A percentile compares a stretch with the other conserved stretches of the same genome.
phyloP scores from a whole-genome alignment of 2,797 vertebrate species.

The Pseudocheirus occidentalis region DNA sequence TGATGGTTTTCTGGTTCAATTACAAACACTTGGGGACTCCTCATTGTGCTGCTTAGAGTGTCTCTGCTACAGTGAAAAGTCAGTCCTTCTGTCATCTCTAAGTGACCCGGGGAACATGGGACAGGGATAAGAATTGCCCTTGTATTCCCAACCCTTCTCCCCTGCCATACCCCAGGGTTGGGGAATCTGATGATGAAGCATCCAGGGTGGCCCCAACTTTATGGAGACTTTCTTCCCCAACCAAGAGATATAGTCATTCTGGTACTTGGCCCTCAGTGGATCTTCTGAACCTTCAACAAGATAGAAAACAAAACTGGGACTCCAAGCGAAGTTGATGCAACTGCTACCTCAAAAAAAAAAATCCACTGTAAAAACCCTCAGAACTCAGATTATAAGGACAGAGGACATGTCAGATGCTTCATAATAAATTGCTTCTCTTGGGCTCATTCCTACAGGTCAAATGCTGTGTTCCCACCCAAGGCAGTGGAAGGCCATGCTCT shows the following conservation, averaged over 20 bases:
- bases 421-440: conserved; percentile 51
- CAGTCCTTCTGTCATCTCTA: background rate
- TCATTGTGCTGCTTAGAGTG: background rate
- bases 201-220: background rate
- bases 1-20: background rate
- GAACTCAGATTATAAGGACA: background rate
- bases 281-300: background rate
- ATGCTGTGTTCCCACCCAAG: background rate
- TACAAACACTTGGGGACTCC: background rate
- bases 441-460: conserved; percentile 60
- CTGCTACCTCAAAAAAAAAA: background rate
- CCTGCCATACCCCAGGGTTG: background rate
- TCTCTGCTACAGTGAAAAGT: background rate
- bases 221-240: background rate
- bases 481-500: conserved; percentile 36
- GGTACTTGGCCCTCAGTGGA: background rate
- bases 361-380: background rate
- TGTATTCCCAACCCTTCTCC: background rate
- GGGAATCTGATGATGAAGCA: background rate
- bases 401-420: conserved; percentile 16
- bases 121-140: background rate
- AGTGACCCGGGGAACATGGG: background rate
- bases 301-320: background rate
- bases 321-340: background rate
- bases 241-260: conserved; percentile 32